Evolutionary conservation across 1,140 invertebrate species (phyloP), one percentile per base, ranked within the genome.

Genomic region (Paraescarpia echinospica): DNA sequence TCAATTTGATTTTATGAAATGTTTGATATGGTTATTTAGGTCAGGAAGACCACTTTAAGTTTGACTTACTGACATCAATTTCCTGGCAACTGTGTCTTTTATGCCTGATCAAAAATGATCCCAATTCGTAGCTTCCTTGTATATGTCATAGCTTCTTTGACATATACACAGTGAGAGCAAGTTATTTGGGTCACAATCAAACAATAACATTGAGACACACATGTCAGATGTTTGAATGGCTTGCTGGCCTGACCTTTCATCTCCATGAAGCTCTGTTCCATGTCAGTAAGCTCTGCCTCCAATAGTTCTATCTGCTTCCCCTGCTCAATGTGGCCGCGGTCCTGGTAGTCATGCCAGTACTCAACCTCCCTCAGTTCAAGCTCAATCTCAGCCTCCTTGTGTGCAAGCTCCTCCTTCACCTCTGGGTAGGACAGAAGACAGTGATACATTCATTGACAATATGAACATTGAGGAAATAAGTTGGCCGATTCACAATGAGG

Each of bases 221-320:
- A 33, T 4, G 89, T 90, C 0, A 34, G 33, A 18, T 14, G 4
- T n/a, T 6, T 90, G 35, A 90, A 90, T 90, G 35, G 22, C 59
- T 18, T 90, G 35, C 14, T 35, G 34, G 5, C 33, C 89, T 34
- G 33, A 90, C 95, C 94, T 93, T 94, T 94, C 95, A 96, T 96
- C 88, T 95, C 95, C 90, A 94, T 94, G 93, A 95, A 96, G 59
- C 94, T 95, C 33, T 92, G 93, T 33, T 95, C 93, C 94, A 96
- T 95, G 91, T 96, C 95, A 8, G 92, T 89, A 9, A 96, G 93
- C 48, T 95, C 95, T 31, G 95, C 93, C 90, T 95, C 94, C 48
- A 96, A 92, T 0, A 95, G 92, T 33, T 94, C 91, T 34, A 96
- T 95, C n/a, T 95, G 93, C 88, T 94, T 95, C 34, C 94, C 92